A percentile compares a stretch with the other conserved stretches of the same genome.
These are phyloP conservation scores for Synodontis membranacea DNA, from an alignment of 2,113 vertebrate species.

Conservation along the genomic window DNA sequence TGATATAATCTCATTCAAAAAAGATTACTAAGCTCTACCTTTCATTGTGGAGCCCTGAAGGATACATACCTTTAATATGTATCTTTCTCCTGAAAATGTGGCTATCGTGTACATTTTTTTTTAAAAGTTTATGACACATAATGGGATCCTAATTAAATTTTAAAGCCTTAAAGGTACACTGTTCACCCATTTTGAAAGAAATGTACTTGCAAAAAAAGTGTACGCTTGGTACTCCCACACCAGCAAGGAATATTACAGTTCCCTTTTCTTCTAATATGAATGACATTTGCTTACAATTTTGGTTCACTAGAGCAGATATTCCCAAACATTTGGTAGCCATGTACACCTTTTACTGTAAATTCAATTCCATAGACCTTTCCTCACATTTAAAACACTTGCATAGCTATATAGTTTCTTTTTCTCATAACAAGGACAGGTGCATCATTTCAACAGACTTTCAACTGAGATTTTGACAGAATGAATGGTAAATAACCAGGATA, in stretches of 20 bases:
- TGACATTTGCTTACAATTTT: not conserved
- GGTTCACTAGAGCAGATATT: not conserved
- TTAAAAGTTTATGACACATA: not conserved
- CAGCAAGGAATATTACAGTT: not conserved
- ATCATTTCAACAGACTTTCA: too few species aligned
- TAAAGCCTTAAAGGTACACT: not conserved
- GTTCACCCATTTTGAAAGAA: not conserved
- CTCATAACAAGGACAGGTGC: not conserved
- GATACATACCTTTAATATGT: not conserved
- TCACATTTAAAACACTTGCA: not conserved
- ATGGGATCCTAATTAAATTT: not conserved
- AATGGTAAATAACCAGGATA: too few species aligned
- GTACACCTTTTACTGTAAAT: not conserved
- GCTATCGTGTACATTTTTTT: not conserved
- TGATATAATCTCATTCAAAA: not conserved
- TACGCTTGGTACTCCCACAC: not conserved
- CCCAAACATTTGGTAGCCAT: not conserved
- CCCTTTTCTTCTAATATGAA: not conserved
- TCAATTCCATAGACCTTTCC: not conserved
- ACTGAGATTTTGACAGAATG: not conserved
- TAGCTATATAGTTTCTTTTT: not conserved
- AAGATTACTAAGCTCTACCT: not conserved
- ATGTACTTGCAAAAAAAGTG: not conserved
- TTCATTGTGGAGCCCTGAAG: not conserved
- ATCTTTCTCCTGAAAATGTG: not conserved